Conservation (phyloP, 2,888 invertebrate species). For the Galerucella pusilla region DNA sequence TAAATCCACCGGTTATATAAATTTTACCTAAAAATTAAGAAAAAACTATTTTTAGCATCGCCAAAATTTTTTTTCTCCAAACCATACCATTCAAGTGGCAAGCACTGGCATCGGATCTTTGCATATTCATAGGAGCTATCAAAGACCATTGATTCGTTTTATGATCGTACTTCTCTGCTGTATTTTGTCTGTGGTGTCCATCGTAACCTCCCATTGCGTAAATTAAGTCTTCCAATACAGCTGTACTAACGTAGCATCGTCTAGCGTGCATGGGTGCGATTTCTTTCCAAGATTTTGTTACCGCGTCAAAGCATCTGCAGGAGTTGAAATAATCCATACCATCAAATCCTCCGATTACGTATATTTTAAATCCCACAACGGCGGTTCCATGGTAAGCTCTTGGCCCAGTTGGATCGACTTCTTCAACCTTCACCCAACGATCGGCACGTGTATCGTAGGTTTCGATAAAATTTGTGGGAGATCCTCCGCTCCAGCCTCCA, state of each 20-base stretch:
- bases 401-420: constrained; percentile 85
- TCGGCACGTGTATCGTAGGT: constrained; percentile 91
- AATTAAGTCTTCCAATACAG: constrained; percentile 79
- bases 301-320: constrained; percentile 81
- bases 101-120: constrained; percentile 91
- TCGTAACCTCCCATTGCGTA: constrained; percentile 92
- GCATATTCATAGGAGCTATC: constrained; percentile 88
- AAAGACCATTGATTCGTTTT: constrained; percentile 89
- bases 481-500: constrained; percentile 83
- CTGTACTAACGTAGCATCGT: constrained; percentile 88
- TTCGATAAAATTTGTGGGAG: constrained; percentile 83
- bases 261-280: constrained; percentile 91
- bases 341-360: constrained; percentile 92
- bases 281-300: constrained; percentile 86
- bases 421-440: constrained; percentile 85
- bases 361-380: constrained; percentile 85
- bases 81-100: constrained; percentile 80
- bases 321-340: constrained; percentile 64
- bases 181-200: constrained; percentile 86
- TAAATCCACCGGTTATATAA: constrained; percentile 89
- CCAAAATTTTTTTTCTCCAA: constrained; percentile 1
- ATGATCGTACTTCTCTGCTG: constrained; percentile 87
- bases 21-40: constrained; percentile 71
- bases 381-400: constrained; percentile 95
- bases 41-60: constrained; percentile 29